Percentiles rank a stretch among this genome's conserved stretches.
Evolutionary conservation across 2,888 invertebrate genomes (phyloP).

Genomic region (Pyrocoelia pectoralis): DNA sequence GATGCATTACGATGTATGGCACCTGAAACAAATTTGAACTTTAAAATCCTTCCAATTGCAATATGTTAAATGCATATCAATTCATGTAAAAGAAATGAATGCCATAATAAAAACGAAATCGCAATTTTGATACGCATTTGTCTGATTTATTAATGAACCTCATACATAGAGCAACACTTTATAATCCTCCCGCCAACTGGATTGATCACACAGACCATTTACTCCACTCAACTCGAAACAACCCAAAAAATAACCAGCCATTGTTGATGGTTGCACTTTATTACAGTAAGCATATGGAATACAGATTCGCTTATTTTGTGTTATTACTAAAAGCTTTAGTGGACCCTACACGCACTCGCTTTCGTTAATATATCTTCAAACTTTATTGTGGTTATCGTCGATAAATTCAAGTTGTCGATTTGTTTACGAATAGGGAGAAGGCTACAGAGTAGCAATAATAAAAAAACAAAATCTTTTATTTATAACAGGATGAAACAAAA

Average conservation of each 20-base stretch:
- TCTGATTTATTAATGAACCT: slow-evolving; percentile 50
- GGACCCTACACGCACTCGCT: slow-evolving; percentile 37
- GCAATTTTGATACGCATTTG: slow-evolving; percentile 22
- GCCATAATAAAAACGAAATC: slow-evolving; percentile 12
- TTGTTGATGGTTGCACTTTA: slow-evolving; percentile 56
- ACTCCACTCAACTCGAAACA: slow-evolving; percentile 52
- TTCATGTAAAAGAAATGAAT: not conserved
- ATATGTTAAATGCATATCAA: not conserved
- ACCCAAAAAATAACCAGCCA: slow-evolving; percentile 57
- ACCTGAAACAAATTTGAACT: too few relatives aligned
- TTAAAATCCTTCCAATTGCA: not conserved
- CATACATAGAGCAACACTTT: slow-evolving; percentile 50
- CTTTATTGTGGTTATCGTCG: slow-evolving; percentile 28
- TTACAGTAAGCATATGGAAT: slow-evolving; percentile 55
- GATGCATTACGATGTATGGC: too few relatives aligned
- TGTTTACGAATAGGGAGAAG: not conserved
- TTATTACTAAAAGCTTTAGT: slow-evolving; percentile 34
- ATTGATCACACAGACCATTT: slow-evolving; percentile 59
- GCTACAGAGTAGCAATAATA: not conserved
- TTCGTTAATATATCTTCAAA: slow-evolving; percentile 40
- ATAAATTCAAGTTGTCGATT: slow-evolving; percentile 17
- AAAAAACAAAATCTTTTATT: slow-evolving; percentile 1
- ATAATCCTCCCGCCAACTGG: slow-evolving; percentile 52
- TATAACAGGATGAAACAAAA: not conserved
- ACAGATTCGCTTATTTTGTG: slow-evolving; percentile 49